Evolutionary conservation across 2,797 vertebrate genomes (phyloP).

Genomic region (Chloroceryle amazona): DNA sequence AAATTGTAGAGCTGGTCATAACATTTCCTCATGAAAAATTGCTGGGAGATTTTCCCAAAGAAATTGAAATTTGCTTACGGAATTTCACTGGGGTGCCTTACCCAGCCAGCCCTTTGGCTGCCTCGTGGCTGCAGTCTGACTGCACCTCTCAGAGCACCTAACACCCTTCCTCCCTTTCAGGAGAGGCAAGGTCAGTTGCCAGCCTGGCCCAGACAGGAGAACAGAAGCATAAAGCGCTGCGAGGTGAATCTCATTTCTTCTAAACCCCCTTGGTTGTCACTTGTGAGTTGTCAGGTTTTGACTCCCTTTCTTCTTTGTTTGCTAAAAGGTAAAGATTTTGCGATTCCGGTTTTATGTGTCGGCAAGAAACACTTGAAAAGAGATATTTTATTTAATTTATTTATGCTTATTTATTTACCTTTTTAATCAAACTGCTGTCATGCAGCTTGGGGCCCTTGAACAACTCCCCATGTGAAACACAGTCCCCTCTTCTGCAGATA

Average conservation of each 20-base stretch:
- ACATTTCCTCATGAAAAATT: not conserved
- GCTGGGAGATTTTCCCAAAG: fast-evolving
- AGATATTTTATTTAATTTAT: not conserved
- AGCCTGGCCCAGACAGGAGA: not conserved
- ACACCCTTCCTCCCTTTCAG: not conserved
- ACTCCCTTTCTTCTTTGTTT: not conserved
- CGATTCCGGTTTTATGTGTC: not conserved
- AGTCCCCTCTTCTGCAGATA: not conserved
- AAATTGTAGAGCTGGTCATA: not conserved
- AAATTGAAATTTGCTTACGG: not conserved
- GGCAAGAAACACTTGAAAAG: not conserved
- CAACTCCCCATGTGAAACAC: not conserved
- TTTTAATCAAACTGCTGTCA: not conserved
- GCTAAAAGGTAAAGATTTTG: not conserved
- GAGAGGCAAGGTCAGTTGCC: not conserved
- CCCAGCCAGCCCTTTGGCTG: not conserved
- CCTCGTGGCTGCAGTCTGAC: fast-evolving
- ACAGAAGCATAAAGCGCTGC: not conserved
- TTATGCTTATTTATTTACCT: no score
- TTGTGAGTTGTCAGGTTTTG: not conserved
- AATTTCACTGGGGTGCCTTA: not conserved
- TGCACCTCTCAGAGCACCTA: not conserved
- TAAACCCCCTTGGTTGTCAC: not conserved
- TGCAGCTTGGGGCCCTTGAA: not conserved
- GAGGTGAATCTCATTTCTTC: not conserved